Conservation (phyloP, 2,888 invertebrate species). For the Hyposoter didymator region DNA sequence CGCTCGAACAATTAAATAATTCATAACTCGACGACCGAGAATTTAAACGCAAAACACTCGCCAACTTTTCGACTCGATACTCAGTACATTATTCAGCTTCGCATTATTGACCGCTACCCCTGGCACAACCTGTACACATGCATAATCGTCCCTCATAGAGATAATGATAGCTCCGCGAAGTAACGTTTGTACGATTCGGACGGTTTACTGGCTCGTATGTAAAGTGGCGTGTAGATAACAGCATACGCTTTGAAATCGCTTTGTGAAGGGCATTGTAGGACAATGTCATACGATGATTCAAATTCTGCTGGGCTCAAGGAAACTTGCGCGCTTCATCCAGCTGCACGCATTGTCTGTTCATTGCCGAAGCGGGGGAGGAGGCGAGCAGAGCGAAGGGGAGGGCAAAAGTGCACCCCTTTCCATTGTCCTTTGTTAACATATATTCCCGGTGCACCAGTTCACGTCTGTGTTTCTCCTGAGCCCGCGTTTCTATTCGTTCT, state of each 20-base stretch:
- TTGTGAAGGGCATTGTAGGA: slow-evolving; percentile 45
- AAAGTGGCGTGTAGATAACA: slow-evolving; percentile 1
- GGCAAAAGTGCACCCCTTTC: slow-evolving; percentile 1
- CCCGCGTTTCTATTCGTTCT: slow-evolving; percentile 9
- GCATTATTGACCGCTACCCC: neutral
- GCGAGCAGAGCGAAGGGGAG: neutral
- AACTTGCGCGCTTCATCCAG: slow-evolving; percentile 43
- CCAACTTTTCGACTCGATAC: neutral
- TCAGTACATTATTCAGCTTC: neutral
- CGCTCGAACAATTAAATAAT: neutral
- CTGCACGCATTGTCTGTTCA: slow-evolving; percentile 50
- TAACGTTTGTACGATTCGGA: slow-evolving; percentile 15
- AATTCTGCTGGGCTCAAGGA: slow-evolving; percentile 48
- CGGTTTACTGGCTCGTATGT: slow-evolving; percentile 25
- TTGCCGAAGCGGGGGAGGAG: neutral
- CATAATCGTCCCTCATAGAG: neutral
- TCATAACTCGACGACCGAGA: neutral
- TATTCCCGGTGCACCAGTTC: slow-evolving; percentile 26
- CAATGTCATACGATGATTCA: slow-evolving; percentile 59
- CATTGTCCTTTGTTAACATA: slow-evolving; percentile 55
- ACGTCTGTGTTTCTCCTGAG: slow-evolving; percentile 5
- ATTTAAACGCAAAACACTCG: neutral
- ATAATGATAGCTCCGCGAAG: neutral
- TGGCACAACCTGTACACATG: neutral
- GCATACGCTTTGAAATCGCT: slow-evolving; percentile 17